These are phyloP conservation scores for Parnassius glacialis DNA, from an alignment of 2,888 invertebrate genomes.

Conservation along the genomic window DNA sequence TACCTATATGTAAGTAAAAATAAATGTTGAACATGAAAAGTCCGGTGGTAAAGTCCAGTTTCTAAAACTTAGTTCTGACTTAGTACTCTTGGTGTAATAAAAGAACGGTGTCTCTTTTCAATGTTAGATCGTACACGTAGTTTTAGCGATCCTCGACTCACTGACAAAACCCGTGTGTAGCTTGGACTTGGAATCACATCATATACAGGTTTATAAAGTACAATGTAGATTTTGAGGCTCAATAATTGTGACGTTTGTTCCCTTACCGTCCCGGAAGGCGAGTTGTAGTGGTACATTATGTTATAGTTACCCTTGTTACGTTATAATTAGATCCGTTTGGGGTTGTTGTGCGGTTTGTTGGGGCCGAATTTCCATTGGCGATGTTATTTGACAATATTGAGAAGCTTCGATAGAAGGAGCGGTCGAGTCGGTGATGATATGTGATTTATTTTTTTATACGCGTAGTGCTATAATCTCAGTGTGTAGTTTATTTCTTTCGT, in stretches of 20 bases:
- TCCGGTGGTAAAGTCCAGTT: too few relatives aligned
- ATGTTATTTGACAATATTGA: constrained; percentile 38
- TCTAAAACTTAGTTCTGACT: constrained; percentile 17
- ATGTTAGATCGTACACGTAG: constrained; percentile 4
- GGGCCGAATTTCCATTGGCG: constrained; percentile 46
- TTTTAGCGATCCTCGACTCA: neutral
- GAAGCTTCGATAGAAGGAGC: constrained; percentile 11
- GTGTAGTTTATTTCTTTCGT: constrained; percentile 55
- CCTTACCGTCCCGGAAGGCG: constrained; percentile 33
- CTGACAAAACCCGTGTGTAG: constrained; percentile 26
- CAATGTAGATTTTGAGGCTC: constrained; percentile 68
- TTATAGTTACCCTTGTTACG: constrained; percentile 73
- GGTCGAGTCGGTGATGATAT: constrained; percentile 52
- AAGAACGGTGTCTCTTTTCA: constrained; percentile 15
- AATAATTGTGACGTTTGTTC: constrained; percentile 42
- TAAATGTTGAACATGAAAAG: too few relatives aligned
- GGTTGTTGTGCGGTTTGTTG: constrained; percentile 35
- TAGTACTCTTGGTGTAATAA: too few relatives aligned
- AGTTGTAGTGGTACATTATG: constrained; percentile 43
- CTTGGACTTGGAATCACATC: constrained; percentile 40
- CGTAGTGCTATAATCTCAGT: constrained; percentile 67
- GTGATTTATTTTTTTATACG: constrained; percentile 71
- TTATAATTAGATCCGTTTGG: constrained; percentile 50
- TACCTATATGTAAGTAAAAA: too few relatives aligned
- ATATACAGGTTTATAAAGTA: constrained; percentile 65